Conservation (phyloP, 2,888 invertebrate genomes). For the Drosophila anceps region DNA sequence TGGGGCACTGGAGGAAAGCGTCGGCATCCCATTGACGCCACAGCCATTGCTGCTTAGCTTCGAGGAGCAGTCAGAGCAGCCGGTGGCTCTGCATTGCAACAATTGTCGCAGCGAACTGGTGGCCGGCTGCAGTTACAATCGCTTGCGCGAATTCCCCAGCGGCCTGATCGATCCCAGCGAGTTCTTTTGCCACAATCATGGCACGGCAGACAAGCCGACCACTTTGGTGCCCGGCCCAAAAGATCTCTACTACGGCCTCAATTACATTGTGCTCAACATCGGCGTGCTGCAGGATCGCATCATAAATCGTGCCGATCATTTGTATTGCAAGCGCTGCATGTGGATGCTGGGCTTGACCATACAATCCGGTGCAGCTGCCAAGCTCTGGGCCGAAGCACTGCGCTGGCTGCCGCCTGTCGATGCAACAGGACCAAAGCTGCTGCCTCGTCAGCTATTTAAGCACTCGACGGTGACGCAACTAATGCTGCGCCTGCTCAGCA, state of each 20-base stretch:
- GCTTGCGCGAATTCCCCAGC: conserved; percentile 82
- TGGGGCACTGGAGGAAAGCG: conserved; percentile 29
- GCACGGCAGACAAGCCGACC: conserved; percentile 10
- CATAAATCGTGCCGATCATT: conserved; percentile 57
- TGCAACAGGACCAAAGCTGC: background rate
- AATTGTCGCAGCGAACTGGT: conserved; percentile 67
- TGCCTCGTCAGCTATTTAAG: conserved; percentile 52
- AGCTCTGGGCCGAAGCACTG: conserved; percentile 81
- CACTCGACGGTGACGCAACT: conserved; percentile 49
- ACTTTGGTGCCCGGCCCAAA: conserved; percentile 66
- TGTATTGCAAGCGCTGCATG: conserved; percentile 77
- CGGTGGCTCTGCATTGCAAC: conserved; percentile 62
- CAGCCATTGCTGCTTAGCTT: conserved; percentile 55
- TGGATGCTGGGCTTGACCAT: conserved; percentile 72
- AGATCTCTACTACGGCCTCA: conserved; percentile 82
- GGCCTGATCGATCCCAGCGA: conserved; percentile 81
- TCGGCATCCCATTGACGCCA: conserved; percentile 11
- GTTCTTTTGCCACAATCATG: conserved; percentile 82
- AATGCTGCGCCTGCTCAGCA: conserved; percentile 67
- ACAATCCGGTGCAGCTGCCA: conserved; percentile 68
- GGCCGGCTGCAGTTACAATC: conserved; percentile 43
- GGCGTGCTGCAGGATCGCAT: conserved; percentile 29
- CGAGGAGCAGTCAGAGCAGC: conserved; percentile 22
- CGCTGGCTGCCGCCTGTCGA: conserved; percentile 28
- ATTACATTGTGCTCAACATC: conserved; percentile 72